phyloP scores from a whole-genome alignment of 2,797 vertebrate genomes.

The Acanthiza pusilla region DNA sequence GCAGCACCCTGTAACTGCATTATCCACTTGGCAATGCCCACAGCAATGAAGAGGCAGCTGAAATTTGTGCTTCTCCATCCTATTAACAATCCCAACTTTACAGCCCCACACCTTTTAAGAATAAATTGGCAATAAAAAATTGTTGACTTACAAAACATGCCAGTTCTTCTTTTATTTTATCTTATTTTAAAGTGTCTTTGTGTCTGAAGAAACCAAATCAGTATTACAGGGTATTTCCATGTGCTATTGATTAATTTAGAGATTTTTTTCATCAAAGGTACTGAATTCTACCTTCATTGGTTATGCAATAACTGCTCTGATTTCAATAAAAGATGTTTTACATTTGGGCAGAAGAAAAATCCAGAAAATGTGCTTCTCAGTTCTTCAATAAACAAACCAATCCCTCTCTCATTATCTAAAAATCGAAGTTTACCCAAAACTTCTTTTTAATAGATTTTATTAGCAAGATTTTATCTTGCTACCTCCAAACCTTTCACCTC shows the following conservation, averaged over 20 bases:
- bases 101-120: neutral
- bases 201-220: neutral
- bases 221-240: neutral
- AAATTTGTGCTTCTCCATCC: neutral
- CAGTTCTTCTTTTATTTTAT: neutral
- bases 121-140: neutral
- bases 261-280: neutral
- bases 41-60: neutral
- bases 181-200: neutral
- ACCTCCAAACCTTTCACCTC: neutral
- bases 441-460: neutral
- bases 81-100: neutral
- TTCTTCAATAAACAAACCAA: neutral
- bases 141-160: neutral
- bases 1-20: neutral
- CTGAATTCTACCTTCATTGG: neutral
- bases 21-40: neutral
- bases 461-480: neutral
- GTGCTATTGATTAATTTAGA: neutral
- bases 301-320: neutral
- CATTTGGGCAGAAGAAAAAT: neutral
- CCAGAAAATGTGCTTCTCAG: neutral
- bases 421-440: neutral
- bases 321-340: neutral
- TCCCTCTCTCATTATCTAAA: neutral